Conservation (phyloP, 2,113 vertebrate species). For the Charadrius vociferus region DNA sequence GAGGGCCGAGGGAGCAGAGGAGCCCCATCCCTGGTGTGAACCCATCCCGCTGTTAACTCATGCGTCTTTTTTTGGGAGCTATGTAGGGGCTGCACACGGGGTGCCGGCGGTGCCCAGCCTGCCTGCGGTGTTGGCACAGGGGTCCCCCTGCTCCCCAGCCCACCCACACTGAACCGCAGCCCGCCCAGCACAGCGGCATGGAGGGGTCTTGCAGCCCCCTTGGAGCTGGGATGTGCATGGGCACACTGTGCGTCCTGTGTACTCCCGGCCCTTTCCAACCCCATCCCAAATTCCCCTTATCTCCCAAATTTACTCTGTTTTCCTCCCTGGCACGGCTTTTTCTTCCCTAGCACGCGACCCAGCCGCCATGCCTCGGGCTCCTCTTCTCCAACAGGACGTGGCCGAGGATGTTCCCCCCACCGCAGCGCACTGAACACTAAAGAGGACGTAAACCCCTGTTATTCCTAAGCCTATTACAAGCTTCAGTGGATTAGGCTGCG, state of each 20-base stretch:
- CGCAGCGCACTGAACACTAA: rapidly evolving
- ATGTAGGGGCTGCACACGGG: not conserved
- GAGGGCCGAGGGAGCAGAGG: not conserved
- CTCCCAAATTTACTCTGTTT: not conserved
- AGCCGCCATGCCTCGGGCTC: rapidly evolving
- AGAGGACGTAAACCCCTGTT: not conserved
- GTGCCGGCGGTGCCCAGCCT: not conserved
- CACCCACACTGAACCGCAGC: not conserved
- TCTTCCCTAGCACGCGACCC: rapidly evolving
- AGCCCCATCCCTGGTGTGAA: not conserved
- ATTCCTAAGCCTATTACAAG: constrained; percentile 10
- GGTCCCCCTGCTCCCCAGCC: not conserved
- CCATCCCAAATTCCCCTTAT: too few species aligned
- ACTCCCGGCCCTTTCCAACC: not conserved
- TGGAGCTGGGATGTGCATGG: not conserved
- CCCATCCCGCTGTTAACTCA: not conserved
- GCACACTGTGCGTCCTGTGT: not conserved
- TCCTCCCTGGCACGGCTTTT: rapidly evolving
- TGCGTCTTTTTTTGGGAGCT: not conserved
- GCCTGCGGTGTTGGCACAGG: not conserved
- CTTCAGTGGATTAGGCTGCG: not conserved
- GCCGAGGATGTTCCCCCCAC: not conserved
- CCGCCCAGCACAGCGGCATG: rapidly evolving
- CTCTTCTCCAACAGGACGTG: not conserved
- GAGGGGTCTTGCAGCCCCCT: not conserved